Evolutionary conservation across 1,140 invertebrate genomes (phyloP).

Genomic region (Drosophila murphyi): DNA sequence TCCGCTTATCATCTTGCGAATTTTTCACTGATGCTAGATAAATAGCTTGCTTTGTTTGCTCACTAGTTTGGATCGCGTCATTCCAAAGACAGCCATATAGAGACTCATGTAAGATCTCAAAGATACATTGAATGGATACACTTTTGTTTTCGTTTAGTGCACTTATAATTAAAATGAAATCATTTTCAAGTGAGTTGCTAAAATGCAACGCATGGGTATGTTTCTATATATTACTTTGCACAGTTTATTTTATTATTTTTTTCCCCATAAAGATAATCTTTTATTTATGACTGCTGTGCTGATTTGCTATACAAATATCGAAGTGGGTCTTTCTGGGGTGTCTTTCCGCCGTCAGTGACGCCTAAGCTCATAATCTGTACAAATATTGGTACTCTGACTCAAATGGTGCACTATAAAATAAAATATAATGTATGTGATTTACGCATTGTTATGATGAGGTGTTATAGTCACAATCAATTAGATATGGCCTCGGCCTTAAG

Average conservation of each 20-base stretch:
- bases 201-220: constrained; percentile 28
- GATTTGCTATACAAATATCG: constrained; percentile 48
- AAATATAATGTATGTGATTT: background rate
- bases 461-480: background rate
- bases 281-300: constrained; percentile 38
- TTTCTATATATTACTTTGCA: constrained; percentile 29
- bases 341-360: background rate
- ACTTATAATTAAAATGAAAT: constrained; percentile 4
- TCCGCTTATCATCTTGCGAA: constrained; percentile 42
- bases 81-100: background rate
- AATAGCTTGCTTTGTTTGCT: constrained; percentile 41
- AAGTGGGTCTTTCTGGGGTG: background rate
- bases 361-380: constrained; percentile 41
- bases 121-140: constrained; percentile 1
- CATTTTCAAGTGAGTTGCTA: constrained; percentile 16
- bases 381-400: constrained; percentile 63
- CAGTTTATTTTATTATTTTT: background rate
- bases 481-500: background rate
- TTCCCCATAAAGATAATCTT: constrained; percentile 53
- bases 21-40: constrained; percentile 35
- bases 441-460: background rate
- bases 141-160: constrained; percentile 33
- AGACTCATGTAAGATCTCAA: background rate
- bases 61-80: constrained; percentile 20
- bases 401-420: constrained; percentile 19